Conservation (phyloP, 2,113 vertebrate species). For the Chionis minor region DNA sequence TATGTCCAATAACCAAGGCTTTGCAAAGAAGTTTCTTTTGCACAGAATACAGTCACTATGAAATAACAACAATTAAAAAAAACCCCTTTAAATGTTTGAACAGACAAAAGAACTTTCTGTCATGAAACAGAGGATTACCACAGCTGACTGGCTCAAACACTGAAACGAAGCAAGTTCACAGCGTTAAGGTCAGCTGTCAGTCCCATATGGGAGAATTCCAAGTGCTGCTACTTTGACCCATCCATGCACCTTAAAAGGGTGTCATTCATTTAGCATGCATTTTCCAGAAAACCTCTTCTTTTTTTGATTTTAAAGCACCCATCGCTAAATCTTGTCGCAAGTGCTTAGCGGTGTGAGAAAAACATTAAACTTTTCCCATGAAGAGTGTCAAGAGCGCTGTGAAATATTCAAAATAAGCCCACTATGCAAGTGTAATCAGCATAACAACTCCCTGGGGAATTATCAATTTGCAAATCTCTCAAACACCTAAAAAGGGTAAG, state of each 20-base stretch:
- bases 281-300: not conserved
- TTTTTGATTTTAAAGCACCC: not conserved
- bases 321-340: not conserved
- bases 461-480: not conserved
- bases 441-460: not conserved
- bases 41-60: not conserved
- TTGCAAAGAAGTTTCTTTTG: not conserved
- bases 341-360: not conserved
- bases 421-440: not conserved
- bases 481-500: not conserved
- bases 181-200: not conserved
- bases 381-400: not conserved
- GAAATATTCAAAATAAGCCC: constrained; percentile 6
- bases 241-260: rapidly evolving
- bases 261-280: not conserved
- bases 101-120: not conserved
- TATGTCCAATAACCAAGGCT: not conserved
- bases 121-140: not conserved
- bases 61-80: not conserved
- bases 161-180: not conserved
- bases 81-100: not conserved
- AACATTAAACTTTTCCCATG: not conserved
- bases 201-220: not conserved
- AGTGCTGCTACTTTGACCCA: not conserved
- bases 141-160: not conserved